Base-by-base conservation (phyloP, 2,888 invertebrate genomes). In the Opisthograptis luteolata region DNA sequence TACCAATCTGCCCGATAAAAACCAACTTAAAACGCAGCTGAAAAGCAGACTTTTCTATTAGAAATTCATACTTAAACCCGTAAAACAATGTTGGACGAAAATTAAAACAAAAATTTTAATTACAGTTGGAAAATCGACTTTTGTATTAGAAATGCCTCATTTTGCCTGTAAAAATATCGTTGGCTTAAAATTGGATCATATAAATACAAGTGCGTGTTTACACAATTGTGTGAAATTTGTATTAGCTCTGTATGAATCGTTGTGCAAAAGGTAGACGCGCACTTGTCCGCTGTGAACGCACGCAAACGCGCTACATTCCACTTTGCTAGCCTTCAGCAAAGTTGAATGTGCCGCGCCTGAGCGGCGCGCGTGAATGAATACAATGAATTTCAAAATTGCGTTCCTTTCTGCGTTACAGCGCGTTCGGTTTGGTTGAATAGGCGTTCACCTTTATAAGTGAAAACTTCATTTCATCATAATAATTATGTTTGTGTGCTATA, bases 381-480 rank as follows among this genome's bases (percentile, higher is more conserved):
- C n/a, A n/a, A n/a, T n/a, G n/a, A n/a, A n/a, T n/a, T n/a, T n/a
- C n/a, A n/a, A n/a, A n/a, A n/a, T n/a, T n/a, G n/a, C n/a, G n/a
- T n/a, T n/a, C n/a, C n/a, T n/a, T n/a, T n/a, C n/a, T n/a, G n/a
- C n/a, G n/a, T n/a, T n/a, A n/a, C n/a, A n/a, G n/a, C n/a, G n/a
- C n/a, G n/a, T n/a, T n/a, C n/a, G n/a, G n/a, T n/a, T n/a, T n/a
- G n/a, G n/a, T n/a, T n/a, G n/a, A n/a, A n/a, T n/a, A n/a, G n/a
- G n/a, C n/a, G n/a, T n/a, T n/a, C n/a, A n/a, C n/a, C n/a, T n/a
- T n/a, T n/a, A 58, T 52, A 65, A 63, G 62, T 64, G 68, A 72
- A 67, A 69, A 64, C 63, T 50, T 46, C 36, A 58, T 71, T 71
- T 70, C 72, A 48, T 64, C 75, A 76, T 45, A n/a, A n/a, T n/a